Evolutionary conservation across 2,888 invertebrate genomes (phyloP).

Genomic region (Amorpha juglandis): DNA sequence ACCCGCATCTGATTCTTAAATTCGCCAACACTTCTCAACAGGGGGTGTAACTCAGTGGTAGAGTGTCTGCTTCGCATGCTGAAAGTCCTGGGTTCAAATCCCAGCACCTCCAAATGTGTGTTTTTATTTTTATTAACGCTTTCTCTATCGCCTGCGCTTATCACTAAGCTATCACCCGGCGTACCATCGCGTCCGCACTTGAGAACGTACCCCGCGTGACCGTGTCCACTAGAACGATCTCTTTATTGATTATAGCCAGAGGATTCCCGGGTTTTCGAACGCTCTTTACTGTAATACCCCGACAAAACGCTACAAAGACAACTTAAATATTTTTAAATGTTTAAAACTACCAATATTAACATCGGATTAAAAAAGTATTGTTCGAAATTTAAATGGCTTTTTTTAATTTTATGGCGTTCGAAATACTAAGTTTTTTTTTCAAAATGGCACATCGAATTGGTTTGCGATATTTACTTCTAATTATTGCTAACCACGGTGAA

Average conservation of each 20-base stretch:
- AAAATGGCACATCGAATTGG: no score
- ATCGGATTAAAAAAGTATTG: neutral
- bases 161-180: conserved; percentile 48
- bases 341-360: neutral
- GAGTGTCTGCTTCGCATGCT: conserved; percentile 88
- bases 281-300: conserved; percentile 12
- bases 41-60: conserved; percentile 84
- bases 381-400: neutral
- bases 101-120: conserved; percentile 69
- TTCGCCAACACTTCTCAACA: neutral
- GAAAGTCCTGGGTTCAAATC: conserved; percentile 87
- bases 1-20: neutral
- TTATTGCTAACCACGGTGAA: no score
- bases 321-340: neutral
- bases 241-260: conserved; percentile 81
- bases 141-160: conserved; percentile 41
- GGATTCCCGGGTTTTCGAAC: conserved; percentile 28
- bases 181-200: conserved; percentile 75
- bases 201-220: conserved; percentile 67
- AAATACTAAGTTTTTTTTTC: no score
- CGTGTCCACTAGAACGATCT: conserved; percentile 73
- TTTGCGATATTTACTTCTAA: no score
- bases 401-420: no score
- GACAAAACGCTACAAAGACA: neutral
- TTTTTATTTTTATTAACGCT: conserved; percentile 15